These are phyloP conservation scores for Nicator chloris DNA, from an alignment of 2,113 vertebrate genomes.

Conservation along the genomic window DNA sequence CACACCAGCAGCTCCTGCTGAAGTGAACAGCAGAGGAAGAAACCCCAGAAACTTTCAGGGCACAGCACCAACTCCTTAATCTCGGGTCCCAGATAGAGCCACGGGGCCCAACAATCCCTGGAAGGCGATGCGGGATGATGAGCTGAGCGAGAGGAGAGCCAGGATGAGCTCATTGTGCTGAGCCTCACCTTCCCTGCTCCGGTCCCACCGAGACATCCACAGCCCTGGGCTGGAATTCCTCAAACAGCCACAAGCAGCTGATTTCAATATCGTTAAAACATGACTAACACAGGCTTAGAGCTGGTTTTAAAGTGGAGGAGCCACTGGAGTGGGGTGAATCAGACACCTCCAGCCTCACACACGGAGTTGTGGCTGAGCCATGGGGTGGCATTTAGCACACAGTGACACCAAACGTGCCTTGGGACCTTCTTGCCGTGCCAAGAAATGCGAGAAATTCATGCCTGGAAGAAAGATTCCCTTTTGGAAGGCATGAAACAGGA, in stretches of 20 bases:
- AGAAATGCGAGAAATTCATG: not conserved
- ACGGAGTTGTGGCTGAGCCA: not conserved
- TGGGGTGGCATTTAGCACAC: not conserved
- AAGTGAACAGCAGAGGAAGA: not conserved
- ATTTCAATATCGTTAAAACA: not conserved
- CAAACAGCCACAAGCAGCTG: not conserved
- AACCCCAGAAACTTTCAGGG: not conserved
- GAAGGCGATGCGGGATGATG: not conserved
- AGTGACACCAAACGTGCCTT: not conserved
- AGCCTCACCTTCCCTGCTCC: not conserved
- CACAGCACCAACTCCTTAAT: not conserved
- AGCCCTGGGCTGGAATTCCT: not conserved
- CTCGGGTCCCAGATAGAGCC: not conserved
- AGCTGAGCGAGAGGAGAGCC: not conserved
- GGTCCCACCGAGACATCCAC: not conserved
- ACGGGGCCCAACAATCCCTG: not conserved
- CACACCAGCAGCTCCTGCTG: not conserved
- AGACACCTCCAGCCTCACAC: not conserved
- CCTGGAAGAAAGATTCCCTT: not conserved
- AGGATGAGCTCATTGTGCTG: not conserved
- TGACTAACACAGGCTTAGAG: not conserved
- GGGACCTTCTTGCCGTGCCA: not conserved
- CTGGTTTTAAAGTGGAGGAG: not conserved
- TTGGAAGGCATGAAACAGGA: not conserved
- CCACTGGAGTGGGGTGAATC: not conserved